Evolutionary conservation across 2,888 invertebrate genomes (phyloP).

Genomic region (Lepidonotus clava): DNA sequence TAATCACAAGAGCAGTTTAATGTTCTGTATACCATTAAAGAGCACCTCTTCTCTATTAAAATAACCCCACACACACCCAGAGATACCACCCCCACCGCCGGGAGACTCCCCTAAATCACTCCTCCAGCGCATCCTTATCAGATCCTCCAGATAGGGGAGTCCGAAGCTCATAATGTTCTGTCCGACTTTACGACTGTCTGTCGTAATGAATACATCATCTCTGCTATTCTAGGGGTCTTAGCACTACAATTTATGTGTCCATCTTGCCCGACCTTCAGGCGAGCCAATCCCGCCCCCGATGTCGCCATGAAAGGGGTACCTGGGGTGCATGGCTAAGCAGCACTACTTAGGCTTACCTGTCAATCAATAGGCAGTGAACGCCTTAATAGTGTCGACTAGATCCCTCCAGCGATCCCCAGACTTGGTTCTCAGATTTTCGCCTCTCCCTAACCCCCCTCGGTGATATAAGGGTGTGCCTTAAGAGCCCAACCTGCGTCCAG

Average conservation of each 20-base stretch:
- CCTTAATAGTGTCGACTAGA: neutral
- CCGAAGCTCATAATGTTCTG: neutral
- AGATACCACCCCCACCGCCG: neutral
- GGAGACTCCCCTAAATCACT: neutral
- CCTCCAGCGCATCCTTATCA: slow-evolving; percentile 13
- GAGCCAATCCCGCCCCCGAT: neutral
- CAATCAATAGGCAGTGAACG: slow-evolving; percentile 22
- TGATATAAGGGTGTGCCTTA: too few relatives aligned
- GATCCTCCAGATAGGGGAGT: neutral
- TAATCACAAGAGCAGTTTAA: slow-evolving; percentile 40
- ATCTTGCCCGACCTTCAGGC: neutral
- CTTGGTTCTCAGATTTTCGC: neutral
- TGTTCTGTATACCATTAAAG: slow-evolving; percentile 30
- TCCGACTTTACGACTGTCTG: slow-evolving; percentile 30
- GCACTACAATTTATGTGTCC: neutral
- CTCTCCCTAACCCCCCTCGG: too few relatives aligned
- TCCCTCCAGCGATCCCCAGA: neutral
- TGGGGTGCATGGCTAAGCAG: slow-evolving; percentile 2
- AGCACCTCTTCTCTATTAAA: neutral
- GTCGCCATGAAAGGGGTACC: slow-evolving; percentile 7
- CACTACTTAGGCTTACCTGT: neutral
- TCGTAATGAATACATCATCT: slow-evolving; percentile 37
- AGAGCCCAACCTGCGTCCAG: too few relatives aligned
- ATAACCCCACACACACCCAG: neutral
- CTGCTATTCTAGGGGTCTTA: neutral